These are phyloP conservation scores for Notarius quadriscutis DNA, from an alignment of 2,113 vertebrate genomes.

Conservation along the genomic window DNA sequence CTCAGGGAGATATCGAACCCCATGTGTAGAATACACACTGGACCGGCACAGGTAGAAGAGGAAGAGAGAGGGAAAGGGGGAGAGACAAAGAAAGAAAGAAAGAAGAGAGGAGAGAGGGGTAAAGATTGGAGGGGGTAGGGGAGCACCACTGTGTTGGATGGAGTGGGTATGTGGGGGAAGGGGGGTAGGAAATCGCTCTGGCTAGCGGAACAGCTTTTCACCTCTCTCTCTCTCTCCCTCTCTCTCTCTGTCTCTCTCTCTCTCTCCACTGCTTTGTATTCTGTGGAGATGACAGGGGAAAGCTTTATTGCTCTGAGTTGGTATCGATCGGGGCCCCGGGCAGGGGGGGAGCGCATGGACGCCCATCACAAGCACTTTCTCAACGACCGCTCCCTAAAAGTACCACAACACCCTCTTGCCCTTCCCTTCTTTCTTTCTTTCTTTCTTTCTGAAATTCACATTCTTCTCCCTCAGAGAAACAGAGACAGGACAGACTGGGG, in stretches of 20 bases:
- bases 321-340: conserved; percentile 81
- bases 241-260: conserved; percentile 51
- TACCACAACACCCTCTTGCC: conserved; percentile 36
- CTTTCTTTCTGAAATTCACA: conserved; percentile 69
- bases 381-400: conserved; percentile 69
- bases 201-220: conserved; percentile 83
- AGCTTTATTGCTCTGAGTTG: conserved; percentile 84
- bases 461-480: conserved; percentile 75
- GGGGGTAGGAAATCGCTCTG: conserved; percentile 80
- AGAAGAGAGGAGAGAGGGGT: conserved; percentile 51
- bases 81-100: conserved; percentile 47
- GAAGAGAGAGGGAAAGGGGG: conserved; percentile 45
- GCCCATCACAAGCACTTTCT: conserved; percentile 72
- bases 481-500: conserved; percentile 44
- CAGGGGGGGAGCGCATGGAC: conserved; percentile 72
- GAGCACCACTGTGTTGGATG: conserved; percentile 44
- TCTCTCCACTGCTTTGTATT: conserved; percentile 79
- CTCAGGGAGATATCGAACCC: conserved; percentile 43
- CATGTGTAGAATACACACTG: conserved; percentile 48
- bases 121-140: conserved; percentile 57
- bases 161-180: conserved; percentile 52
- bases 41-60: conserved; percentile 57
- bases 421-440: conserved; percentile 17
- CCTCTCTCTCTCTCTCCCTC: conserved; percentile 64
- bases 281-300: conserved; percentile 83